Evolutionary conservation across 1,140 invertebrate species (phyloP), one percentile per base, ranked within the genome.

Genomic region (Diploscapter pachys): DNA sequence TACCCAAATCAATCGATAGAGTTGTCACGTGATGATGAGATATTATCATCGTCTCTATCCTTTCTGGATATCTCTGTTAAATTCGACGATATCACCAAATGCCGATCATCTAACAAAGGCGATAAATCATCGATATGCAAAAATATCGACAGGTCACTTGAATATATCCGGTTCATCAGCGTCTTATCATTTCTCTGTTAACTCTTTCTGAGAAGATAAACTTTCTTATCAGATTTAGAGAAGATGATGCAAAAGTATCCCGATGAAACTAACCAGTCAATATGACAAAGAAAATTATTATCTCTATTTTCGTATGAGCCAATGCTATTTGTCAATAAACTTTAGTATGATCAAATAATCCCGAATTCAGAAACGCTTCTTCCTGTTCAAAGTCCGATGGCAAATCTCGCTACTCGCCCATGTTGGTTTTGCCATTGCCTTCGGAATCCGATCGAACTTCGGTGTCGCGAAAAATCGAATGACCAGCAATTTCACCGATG

Each of bases 401-500:
- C 75, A 77, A 53, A 78, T 79, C 52, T 75, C 78, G 3, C 11
- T 79, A 31, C 50, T 79, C 8, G 75, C 78, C 56, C 77, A 78
- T 59, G n/a, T 79, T 8, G 78, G 78, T 9, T 79, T 79, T 68
- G 64, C 69, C 31, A 79, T 79, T 52, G 71, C 75, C 11, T 79
- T 79, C 59, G 78, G 78, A 55, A 79, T 79, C 51, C 76, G 78
- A 9, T 78, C 67, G 13, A 79, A 79, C 62, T 78, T 79, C 54
- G 78, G 78, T 31, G 78, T 73, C 4, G 78, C 78, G 2, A 79
- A 78, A 53, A 75, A 63, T 68, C 13, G 75, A 48, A 79, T 79
- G 78, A 67, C 65, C 13, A 61, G 57, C 51, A 79, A 79, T 55
- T 79, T 78, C 55, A 79, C 78, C 31, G 75, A 79, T 78, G 67